A percentile compares a stretch with the other conserved stretches of the same genome.
Conservation (phyloP, 2,797 vertebrate species). For the Diplodus puntazzo region DNA sequence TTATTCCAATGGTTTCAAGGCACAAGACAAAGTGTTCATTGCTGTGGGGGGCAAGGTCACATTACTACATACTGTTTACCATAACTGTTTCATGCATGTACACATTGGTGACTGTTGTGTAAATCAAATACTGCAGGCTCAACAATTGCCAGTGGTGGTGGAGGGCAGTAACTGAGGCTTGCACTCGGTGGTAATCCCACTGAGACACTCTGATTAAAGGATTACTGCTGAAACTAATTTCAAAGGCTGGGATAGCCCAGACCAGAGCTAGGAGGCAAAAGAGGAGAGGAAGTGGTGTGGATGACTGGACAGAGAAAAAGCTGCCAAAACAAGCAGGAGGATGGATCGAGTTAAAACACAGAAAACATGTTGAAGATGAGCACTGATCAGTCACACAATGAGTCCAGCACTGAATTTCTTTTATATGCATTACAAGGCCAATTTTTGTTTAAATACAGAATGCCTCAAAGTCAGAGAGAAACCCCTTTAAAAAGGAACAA, state of each 20-base stretch:
- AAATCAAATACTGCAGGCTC: constrained; percentile 38
- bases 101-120: neutral
- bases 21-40: neutral
- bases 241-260: constrained; percentile 71
- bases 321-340: neutral
- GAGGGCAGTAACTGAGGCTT: constrained; percentile 53
- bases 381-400: neutral
- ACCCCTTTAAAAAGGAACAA: constrained; percentile 35
- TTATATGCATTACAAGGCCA: neutral
- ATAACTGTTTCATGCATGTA: neutral
- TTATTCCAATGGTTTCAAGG: neutral
- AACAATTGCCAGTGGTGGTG: constrained; percentile 55
- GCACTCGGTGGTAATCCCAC: constrained; percentile 78
- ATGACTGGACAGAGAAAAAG: neutral
- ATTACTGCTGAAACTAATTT: constrained; percentile 83
- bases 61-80: neutral
- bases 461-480: constrained; percentile 60
- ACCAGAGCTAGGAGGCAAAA: constrained; percentile 34
- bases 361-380: constrained; percentile 19
- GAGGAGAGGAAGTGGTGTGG: constrained; percentile 31
- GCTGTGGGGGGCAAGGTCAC: neutral
- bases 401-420: neutral
- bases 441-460: constrained; percentile 37
- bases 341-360: constrained; percentile 7
- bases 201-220: constrained; percentile 82